phyloP scores from a whole-genome alignment of 2,888 invertebrate genomes.

The Dysmachus trigonus region DNA sequence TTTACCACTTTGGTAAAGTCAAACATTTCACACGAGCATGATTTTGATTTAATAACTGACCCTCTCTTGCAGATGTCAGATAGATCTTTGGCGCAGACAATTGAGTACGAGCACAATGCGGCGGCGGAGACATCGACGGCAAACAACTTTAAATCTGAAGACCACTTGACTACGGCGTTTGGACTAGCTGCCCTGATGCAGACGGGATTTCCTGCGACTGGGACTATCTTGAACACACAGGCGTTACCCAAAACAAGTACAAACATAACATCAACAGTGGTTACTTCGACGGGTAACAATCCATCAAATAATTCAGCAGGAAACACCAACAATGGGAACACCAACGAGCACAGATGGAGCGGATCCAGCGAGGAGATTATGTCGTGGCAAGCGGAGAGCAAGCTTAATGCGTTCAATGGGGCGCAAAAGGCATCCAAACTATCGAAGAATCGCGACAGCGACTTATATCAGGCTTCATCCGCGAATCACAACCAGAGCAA shows the following conservation, averaged over 20 bases:
- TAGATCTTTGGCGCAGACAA: slow-evolving; percentile 63
- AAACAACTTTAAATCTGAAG: slow-evolving; percentile 71
- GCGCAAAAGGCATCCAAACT: slow-evolving; percentile 69
- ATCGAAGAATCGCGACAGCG: slow-evolving; percentile 31
- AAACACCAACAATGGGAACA: slow-evolving; percentile 9
- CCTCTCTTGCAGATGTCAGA: slow-evolving; percentile 58
- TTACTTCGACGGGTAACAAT: slow-evolving; percentile 36
- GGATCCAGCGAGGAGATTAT: slow-evolving; percentile 68
- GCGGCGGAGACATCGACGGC: slow-evolving; percentile 53
- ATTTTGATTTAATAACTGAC: neutral
- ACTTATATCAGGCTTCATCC: neutral
- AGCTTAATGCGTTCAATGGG: slow-evolving; percentile 82
- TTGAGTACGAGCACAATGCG: slow-evolving; percentile 62
- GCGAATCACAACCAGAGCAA: slow-evolving; percentile 46
- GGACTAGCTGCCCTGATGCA: slow-evolving; percentile 81
- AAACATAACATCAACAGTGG: slow-evolving; percentile 51
- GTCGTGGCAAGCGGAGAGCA: slow-evolving; percentile 77
- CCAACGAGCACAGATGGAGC: slow-evolving; percentile 65
- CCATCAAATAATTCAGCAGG: slow-evolving; percentile 14
- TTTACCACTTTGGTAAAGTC: slow-evolving; percentile 64
- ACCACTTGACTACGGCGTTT: slow-evolving; percentile 76
- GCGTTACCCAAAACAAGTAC: slow-evolving; percentile 60
- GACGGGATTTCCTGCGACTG: slow-evolving; percentile 75
- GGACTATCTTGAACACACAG: slow-evolving; percentile 66
- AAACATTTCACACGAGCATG: neutral